Evolutionary conservation across 1,140 invertebrate species (phyloP).

Genomic region (Bradysia coprophila): DNA sequence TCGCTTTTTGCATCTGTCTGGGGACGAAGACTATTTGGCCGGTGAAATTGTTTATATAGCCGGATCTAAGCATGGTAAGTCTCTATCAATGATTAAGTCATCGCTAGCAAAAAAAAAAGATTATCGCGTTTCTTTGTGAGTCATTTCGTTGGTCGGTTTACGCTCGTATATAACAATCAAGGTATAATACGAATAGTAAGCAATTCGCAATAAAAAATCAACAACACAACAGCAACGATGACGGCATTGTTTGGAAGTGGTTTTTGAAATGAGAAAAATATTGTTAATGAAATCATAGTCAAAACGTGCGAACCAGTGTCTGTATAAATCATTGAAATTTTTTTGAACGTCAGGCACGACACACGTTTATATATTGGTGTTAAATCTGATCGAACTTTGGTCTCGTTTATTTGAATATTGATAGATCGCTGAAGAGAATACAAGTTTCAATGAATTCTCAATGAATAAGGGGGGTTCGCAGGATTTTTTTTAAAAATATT

Average conservation of each 20-base stretch:
- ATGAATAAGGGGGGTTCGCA: too few relatives aligned
- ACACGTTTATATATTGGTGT: too few relatives aligned
- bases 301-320: too few relatives aligned
- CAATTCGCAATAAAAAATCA: background rate
- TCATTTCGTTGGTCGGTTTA: background rate
- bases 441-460: too few relatives aligned
- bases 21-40: conserved; percentile 20
- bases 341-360: too few relatives aligned
- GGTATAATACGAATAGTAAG: background rate
- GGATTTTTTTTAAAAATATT: too few relatives aligned
- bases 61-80: conserved; percentile 13
- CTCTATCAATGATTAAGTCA: background rate
- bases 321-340: too few relatives aligned
- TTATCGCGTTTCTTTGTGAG: background rate
- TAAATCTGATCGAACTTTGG: too few relatives aligned
- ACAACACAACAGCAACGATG: too few relatives aligned
- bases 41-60: conserved; percentile 14
- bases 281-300: too few relatives aligned
- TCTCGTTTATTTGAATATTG: too few relatives aligned
- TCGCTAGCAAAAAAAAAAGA: background rate
- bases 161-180: background rate
- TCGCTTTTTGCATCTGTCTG: conserved; percentile 18
- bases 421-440: too few relatives aligned
- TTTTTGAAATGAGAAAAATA: background rate
- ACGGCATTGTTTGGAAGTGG: background rate